Evolutionary conservation across 2,797 vertebrate genomes (phyloP).

Genomic region (Myotis findleyi): DNA sequence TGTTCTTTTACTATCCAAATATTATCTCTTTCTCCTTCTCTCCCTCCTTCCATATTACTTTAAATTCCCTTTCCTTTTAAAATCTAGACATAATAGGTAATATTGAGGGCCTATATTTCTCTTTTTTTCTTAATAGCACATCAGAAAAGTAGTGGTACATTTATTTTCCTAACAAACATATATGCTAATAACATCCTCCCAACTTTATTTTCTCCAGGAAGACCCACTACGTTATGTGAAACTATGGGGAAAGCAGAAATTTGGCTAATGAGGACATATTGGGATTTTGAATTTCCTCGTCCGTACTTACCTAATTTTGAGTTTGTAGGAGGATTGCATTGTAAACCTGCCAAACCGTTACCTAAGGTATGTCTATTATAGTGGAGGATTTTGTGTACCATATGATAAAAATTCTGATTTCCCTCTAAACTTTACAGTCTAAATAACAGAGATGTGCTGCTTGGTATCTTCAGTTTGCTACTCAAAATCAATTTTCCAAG

Average conservation of each 20-base stretch:
- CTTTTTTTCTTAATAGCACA: neutral
- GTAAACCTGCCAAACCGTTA: constrained; percentile 93
- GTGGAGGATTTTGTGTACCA: neutral
- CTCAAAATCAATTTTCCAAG: neutral
- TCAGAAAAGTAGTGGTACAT: constrained; percentile 24
- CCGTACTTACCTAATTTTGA: constrained; percentile 95
- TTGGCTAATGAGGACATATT: constrained; percentile 95
- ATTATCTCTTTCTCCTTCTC: neutral
- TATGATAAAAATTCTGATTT: neutral
- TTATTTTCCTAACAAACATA: neutral
- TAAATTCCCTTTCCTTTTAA: neutral
- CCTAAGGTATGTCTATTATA: constrained; percentile 88
- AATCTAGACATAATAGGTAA: neutral
- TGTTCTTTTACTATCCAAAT: neutral
- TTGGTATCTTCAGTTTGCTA: neutral
- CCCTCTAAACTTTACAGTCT: neutral
- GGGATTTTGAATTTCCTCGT: constrained; percentile 96
- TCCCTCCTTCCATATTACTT: neutral
- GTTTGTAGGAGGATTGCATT: constrained; percentile 96
- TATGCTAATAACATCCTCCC: neutral
- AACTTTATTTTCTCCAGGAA: constrained; percentile 84
- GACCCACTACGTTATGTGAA: constrained; percentile 90
- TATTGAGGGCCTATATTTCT: neutral
- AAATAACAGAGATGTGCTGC: neutral
- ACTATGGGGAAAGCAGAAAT: constrained; percentile 93